Evolutionary conservation across 1,140 invertebrate genomes (phyloP).

Genomic region (Apis mellifera): DNA sequence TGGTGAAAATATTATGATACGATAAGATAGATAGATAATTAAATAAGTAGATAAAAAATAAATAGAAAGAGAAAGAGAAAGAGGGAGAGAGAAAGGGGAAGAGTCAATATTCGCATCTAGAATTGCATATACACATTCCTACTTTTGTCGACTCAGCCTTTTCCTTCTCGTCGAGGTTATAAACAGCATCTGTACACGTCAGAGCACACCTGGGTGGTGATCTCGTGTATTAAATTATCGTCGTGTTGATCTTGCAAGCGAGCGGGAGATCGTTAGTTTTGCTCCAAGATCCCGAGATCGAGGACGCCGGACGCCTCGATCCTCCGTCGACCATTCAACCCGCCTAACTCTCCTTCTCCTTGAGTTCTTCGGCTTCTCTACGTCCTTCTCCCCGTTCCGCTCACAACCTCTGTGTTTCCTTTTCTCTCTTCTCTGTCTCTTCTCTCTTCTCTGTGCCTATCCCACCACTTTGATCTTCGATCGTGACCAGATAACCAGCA

Average conservation of each 20-base stretch:
- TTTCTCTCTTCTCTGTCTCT: neutral
- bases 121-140: conserved; percentile 25
- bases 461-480: conserved; percentile 44
- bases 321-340: conserved; percentile 71
- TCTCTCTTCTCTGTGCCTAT: conserved; percentile 17
- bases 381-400: conserved; percentile 7
- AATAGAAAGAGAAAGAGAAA: neutral
- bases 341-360: conserved; percentile 58
- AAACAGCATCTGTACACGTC: conserved; percentile 57
- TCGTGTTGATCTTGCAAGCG: conserved; percentile 69
- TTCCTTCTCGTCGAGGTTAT: conserved; percentile 48
- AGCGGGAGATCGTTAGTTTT: conserved; percentile 72
- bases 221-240: conserved; percentile 71
- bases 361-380: conserved; percentile 42
- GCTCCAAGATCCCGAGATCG: conserved; percentile 67
- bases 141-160: conserved; percentile 43
- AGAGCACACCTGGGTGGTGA: conserved; percentile 68
- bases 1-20: too few relatives aligned
- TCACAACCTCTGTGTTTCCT: conserved; percentile 6
- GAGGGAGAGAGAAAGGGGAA: neutral
- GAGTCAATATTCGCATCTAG: conserved; percentile 29
- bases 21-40: too few relatives aligned
- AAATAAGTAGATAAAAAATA: neutral
- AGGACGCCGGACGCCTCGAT: conserved; percentile 68
- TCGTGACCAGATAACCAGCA: conserved; percentile 51